Base-by-base conservation (phyloP, 2,888 invertebrate genomes). In the Dilophus febrilis region DNA sequence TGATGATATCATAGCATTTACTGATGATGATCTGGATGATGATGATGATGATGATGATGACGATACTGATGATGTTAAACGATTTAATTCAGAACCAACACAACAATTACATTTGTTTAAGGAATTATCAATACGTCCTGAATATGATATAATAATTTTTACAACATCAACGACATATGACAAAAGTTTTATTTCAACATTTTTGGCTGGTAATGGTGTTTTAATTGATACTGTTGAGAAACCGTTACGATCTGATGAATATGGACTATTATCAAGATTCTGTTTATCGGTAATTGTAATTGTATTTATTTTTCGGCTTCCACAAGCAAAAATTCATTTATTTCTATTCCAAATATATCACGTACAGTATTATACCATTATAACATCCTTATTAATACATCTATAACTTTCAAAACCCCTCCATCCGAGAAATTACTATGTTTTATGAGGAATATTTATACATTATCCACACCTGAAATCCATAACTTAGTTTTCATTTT, bases 141-240 rank as follows among this genome's bases (percentile, higher is more conserved):
- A 45, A 40, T 64, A 54, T 43, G 60, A 63, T 45, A 49, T 51
- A 29, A 52, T 64, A 28, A 52, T 61, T 39, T 43, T 53, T 17
- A 61, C 61, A 4, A 51, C 49, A 28, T 17, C 22, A 14, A 28
- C 36, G 22, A 32, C 29, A 26, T 44, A 43, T 35, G 46, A 49
- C 28, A 45, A 38, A 52, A 52, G 46, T 41, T 56, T 39, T 47
- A 42, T 35, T 40, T 47, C 19, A 47, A 54, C 32, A 47, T 61
- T 22, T 41, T 44, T 22, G 5, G 4, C 28, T 29, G 41, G 35
- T 8, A 38, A 49, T 36, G 56, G 57, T 14, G 44, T 40, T 27
- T 41, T 60, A 22, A 57, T 72, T 31, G 66, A 68, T 26, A 67
- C 71, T 3, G 49, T 64, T 40, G 65, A 69, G 30, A 58, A 65